These are phyloP conservation scores for Sinodicranocentrus sp. DNA, from an alignment of 2,888 invertebrate genomes.

Conservation along the genomic window DNA sequence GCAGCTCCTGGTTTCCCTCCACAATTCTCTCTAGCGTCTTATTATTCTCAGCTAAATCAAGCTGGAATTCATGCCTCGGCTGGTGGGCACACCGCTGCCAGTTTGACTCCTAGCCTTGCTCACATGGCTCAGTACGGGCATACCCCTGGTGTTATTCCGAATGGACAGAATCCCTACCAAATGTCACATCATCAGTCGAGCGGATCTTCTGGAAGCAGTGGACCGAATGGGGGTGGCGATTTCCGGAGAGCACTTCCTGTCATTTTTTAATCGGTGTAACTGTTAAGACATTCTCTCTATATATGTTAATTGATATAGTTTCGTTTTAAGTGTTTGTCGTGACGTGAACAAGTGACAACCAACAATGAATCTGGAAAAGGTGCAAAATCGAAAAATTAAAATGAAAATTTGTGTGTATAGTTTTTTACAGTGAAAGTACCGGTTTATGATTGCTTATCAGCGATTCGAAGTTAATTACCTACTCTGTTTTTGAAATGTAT, in stretches of 20 bases:
- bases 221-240: constrained; percentile 81
- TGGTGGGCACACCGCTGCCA: constrained; percentile 62
- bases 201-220: constrained; percentile 65
- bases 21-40: constrained; percentile 74
- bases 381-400: constrained; percentile 36
- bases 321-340: no score
- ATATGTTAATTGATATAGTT: background rate
- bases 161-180: constrained; percentile 75
- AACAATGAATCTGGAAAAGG: constrained; percentile 50
- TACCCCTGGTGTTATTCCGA: constrained; percentile 70
- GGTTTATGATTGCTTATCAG: constrained; percentile 41
- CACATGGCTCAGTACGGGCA: constrained; percentile 76
- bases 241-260: constrained; percentile 87
- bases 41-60: constrained; percentile 79
- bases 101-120: constrained; percentile 72
- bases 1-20: constrained; percentile 74
- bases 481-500: no score
- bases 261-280: constrained; percentile 83
- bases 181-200: constrained; percentile 73
- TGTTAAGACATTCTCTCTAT: background rate
- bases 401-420: constrained; percentile 6
- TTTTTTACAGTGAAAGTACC: constrained; percentile 40
- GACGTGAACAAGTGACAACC: no score
- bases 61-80: constrained; percentile 68
- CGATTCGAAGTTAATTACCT: no score